A percentile compares a stretch with the other conserved stretches of the same genome.
Evolutionary conservation across 2,113 vertebrate genomes (phyloP).

Genomic region (Mellivora capensis): DNA sequence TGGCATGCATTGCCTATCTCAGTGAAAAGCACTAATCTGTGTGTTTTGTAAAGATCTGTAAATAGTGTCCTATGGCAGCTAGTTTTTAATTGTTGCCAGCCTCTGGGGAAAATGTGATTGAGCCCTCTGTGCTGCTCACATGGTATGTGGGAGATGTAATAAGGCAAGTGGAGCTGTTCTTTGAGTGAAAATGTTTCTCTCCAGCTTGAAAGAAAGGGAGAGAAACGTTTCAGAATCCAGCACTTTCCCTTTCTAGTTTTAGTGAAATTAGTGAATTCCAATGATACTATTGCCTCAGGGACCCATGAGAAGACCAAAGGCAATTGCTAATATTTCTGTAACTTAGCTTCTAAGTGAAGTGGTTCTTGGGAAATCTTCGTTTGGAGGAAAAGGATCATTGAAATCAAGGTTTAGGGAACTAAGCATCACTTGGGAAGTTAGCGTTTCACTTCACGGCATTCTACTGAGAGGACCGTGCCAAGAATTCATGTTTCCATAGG

Average conservation of each 20-base stretch:
- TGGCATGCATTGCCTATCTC: not conserved
- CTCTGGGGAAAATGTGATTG: not conserved
- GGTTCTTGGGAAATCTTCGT: not conserved
- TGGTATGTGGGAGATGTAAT: not conserved
- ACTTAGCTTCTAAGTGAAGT: not conserved
- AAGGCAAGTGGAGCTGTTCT: not conserved
- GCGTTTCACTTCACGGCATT: not conserved
- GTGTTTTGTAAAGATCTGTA: not conserved
- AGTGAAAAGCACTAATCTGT: fast-evolving
- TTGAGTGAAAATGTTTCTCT: not conserved
- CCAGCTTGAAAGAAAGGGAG: not conserved
- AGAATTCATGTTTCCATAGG: not conserved
- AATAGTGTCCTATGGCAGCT: not conserved
- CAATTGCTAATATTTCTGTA: not conserved
- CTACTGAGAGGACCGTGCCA: not conserved
- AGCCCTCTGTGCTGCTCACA: not conserved
- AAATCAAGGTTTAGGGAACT: not conserved
- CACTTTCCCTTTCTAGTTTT: not conserved
- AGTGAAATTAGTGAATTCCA: not conserved
- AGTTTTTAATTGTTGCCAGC: not conserved
- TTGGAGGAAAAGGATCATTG: not conserved
- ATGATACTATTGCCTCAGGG: fast-evolving
- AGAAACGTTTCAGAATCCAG: not conserved
- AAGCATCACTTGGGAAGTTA: not conserved
- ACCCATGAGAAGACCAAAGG: not conserved